Evolutionary conservation across 1,140 invertebrate species (phyloP).

Genomic region (Caerostris extrusa): DNA sequence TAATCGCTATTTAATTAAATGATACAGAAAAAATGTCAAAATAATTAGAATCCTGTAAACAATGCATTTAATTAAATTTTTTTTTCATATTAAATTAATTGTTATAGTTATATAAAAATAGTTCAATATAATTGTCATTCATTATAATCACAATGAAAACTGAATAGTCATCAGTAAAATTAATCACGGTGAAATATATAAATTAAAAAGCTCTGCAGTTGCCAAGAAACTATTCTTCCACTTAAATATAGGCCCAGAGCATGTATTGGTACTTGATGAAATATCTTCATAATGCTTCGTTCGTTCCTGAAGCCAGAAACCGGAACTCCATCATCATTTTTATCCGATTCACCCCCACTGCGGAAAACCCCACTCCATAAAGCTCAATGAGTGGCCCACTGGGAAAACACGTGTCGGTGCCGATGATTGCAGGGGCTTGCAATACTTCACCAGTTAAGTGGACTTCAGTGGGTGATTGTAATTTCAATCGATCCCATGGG

Average conservation of each 20-base stretch:
- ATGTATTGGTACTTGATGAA: background rate
- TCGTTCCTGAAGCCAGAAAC: background rate
- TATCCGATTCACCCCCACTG: background rate
- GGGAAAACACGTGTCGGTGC: constrained; percentile 40
- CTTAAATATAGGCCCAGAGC: too few species aligned
- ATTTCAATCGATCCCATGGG: constrained; percentile 14
- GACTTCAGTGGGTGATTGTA: constrained; percentile 42
- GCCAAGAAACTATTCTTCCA: too few species aligned
- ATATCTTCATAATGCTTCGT: background rate
- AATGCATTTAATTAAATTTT: too few species aligned
- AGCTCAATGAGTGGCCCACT: constrained; percentile 9
- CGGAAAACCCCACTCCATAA: constrained; percentile 46
- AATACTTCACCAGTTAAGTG: constrained; percentile 55
- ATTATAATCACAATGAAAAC: too few species aligned
- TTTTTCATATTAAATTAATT: too few species aligned
- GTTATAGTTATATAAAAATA: too few species aligned
- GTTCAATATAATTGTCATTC: too few species aligned
- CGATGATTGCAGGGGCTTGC: constrained; percentile 18
- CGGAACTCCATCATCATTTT: constrained; percentile 44
- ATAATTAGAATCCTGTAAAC: too few species aligned
- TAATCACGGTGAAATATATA: background rate
- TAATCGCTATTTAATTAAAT: too few species aligned
- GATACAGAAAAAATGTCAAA: too few species aligned
- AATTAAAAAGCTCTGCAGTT: background rate
- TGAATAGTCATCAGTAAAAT: too few species aligned